A percentile compares a stretch with the other conserved stretches of the same genome.
Evolutionary conservation across 2,888 invertebrate genomes (phyloP).

Genomic region (Rotaria socialis): DNA sequence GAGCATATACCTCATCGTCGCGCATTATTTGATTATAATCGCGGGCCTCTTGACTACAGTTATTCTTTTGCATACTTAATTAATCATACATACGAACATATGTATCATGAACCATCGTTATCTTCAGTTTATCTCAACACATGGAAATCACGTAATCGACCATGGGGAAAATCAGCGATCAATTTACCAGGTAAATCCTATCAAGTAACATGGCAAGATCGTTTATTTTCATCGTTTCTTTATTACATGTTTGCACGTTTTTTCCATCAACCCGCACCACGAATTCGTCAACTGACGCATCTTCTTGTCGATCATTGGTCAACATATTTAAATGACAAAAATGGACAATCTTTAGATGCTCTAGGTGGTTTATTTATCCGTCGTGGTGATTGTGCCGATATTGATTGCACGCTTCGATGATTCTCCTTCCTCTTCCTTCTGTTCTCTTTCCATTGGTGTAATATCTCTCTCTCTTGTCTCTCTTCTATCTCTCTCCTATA

Average conservation of each 20-base stretch:
- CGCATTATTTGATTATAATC: not conserved
- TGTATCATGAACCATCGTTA: not conserved
- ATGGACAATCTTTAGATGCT: not conserved
- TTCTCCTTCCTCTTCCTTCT: no score
- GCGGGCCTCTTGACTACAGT: not conserved
- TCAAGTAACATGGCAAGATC: not conserved
- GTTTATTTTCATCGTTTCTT: not conserved
- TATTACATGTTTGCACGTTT: not conserved
- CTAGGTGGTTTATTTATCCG: not conserved
- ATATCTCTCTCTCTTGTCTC: no score
- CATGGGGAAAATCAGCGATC: not conserved
- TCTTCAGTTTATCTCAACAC: not conserved
- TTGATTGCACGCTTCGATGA: no score
- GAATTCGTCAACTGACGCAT: not conserved
- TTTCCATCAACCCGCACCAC: not conserved
- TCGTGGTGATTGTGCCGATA: no score
- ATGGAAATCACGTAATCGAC: not conserved
- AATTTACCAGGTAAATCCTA: no score
- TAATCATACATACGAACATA: not conserved
- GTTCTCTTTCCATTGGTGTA: no score
- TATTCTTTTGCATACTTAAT: not conserved
- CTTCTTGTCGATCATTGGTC: not conserved
- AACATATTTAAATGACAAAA: not conserved
- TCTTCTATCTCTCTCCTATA: no score
- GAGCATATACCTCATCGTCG: not conserved